Percentiles rank a stretch among this genome's conserved stretches.
phyloP scores from a whole-genome alignment of 2,797 vertebrate species.

The Notamacropus eugenii region DNA sequence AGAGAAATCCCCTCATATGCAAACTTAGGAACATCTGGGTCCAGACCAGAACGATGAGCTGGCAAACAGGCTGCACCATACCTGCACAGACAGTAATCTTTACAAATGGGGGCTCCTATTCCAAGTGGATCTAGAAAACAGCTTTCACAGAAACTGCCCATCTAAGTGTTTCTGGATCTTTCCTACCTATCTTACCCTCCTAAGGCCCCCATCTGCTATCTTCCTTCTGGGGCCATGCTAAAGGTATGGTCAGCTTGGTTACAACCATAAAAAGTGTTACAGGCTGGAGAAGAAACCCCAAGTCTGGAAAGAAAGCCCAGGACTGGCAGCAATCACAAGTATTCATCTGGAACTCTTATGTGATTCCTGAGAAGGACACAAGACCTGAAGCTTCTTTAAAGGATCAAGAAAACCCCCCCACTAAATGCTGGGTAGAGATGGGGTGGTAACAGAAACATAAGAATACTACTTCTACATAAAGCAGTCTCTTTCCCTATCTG shows the following conservation, averaged over 20 bases:
- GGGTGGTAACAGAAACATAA: slow-evolving; percentile 52
- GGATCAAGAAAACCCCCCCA: not conserved
- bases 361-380: slow-evolving; percentile 22
- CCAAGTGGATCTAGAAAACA: slow-evolving; percentile 40
- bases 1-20: slow-evolving; percentile 6
- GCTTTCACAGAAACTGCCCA: slow-evolving; percentile 42
- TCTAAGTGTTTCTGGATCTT: slow-evolving; percentile 9
- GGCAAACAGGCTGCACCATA: slow-evolving; percentile 7
- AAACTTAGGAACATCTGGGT: slow-evolving; percentile 40
- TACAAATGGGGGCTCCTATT: slow-evolving; percentile 61
- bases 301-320: not conserved
- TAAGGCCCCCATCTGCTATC: not conserved
- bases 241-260: not conserved
- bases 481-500: slow-evolving; percentile 16
- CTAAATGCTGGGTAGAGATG: not conserved
- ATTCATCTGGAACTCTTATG: slow-evolving; percentile 6
- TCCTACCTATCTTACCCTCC: slow-evolving; percentile 10
- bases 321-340: not conserved
- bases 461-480: not conserved
- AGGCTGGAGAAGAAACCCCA: not conserved
- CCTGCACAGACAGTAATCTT: slow-evolving; percentile 44
- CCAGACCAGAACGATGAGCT: slow-evolving; percentile 39
- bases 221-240: slow-evolving; percentile 1
- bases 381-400: slow-evolving; percentile 35
- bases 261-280: not conserved